Percentiles rank a stretch among this genome's conserved stretches.
phyloP scores from a whole-genome alignment of 2,797 vertebrate genomes.

The Zonotrichia albicollis region DNA sequence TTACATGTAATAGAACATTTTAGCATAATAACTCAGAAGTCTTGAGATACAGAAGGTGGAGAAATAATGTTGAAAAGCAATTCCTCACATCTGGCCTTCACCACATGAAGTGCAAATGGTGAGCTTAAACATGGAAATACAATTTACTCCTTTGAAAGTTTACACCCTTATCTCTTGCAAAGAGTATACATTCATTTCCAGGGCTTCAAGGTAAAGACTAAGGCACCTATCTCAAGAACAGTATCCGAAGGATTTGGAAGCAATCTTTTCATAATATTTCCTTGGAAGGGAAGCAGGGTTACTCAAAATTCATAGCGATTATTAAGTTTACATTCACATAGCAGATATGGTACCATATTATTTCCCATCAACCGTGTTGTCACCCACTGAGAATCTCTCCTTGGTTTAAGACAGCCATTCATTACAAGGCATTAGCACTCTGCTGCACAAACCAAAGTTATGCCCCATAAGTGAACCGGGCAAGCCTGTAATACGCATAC shows the following conservation, averaged over 20 bases:
- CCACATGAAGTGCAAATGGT: slow-evolving; percentile 64
- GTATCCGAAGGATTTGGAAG: slow-evolving; percentile 71
- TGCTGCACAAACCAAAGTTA: slow-evolving; percentile 42
- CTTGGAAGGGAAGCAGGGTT: slow-evolving; percentile 59
- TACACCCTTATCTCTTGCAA: slow-evolving; percentile 67
- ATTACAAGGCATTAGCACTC: slow-evolving; percentile 46
- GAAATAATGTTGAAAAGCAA: slow-evolving; percentile 67
- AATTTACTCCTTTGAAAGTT: slow-evolving; percentile 70
- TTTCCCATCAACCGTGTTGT: slow-evolving; percentile 29
- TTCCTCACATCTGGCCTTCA: slow-evolving; percentile 66
- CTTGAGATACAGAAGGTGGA: slow-evolving; percentile 35
- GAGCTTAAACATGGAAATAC: slow-evolving; percentile 72
- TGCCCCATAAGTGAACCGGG: slow-evolving; percentile 19
- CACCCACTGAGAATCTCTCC: slow-evolving; percentile 41
- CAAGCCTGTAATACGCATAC: background rate
- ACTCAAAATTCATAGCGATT: slow-evolving; percentile 76
- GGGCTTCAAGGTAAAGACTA: slow-evolving; percentile 65
- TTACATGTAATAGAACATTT: slow-evolving; percentile 46
- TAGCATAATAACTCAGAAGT: slow-evolving; percentile 51
- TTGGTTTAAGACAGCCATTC: slow-evolving; percentile 48
- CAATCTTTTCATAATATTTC: slow-evolving; percentile 72
- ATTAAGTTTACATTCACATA: slow-evolving; percentile 70
- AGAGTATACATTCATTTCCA: slow-evolving; percentile 61
- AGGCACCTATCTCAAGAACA: slow-evolving; percentile 66
- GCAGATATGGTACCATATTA: slow-evolving; percentile 7